These are phyloP conservation scores for Pygoscelis adeliae DNA, from an alignment of 2,113 vertebrate genomes.

Conservation along the genomic window DNA sequence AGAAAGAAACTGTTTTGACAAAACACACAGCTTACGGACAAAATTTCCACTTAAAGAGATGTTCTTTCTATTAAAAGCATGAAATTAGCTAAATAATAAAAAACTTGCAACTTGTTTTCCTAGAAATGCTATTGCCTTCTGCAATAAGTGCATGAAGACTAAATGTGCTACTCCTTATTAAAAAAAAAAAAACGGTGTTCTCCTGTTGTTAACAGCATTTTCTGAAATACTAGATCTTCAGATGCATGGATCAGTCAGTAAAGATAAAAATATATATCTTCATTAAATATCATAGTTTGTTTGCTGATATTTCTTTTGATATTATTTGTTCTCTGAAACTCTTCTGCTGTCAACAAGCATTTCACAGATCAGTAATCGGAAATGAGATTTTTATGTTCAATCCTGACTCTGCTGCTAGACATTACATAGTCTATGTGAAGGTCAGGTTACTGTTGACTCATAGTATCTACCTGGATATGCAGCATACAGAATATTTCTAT, in stretches of 20 bases:
- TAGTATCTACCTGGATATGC: background rate
- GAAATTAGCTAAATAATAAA: background rate
- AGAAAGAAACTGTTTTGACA: background rate
- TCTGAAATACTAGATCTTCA: background rate
- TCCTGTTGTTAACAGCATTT: background rate
- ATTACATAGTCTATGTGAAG: constrained; percentile 35
- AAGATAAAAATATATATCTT: background rate
- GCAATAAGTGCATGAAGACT: background rate
- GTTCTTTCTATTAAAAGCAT: background rate
- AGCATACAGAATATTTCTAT: background rate
- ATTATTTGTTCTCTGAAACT: constrained; percentile 41
- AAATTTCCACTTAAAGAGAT: background rate
- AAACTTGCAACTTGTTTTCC: background rate
- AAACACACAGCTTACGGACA: background rate
- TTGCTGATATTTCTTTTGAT: constrained; percentile 29
- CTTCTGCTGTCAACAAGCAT: background rate
- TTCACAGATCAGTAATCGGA: constrained; percentile 55
- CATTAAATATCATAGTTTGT: constrained; percentile 25
- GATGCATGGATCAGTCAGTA: background rate
- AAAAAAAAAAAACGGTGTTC: background rate
- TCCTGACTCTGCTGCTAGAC: background rate
- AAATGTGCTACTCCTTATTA: background rate
- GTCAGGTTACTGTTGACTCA: constrained; percentile 39
- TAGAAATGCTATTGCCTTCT: background rate
- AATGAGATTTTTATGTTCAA: constrained; percentile 55